Evolutionary conservation across 2,888 invertebrate species (phyloP).

Genomic region (Napeogenes inachia): DNA sequence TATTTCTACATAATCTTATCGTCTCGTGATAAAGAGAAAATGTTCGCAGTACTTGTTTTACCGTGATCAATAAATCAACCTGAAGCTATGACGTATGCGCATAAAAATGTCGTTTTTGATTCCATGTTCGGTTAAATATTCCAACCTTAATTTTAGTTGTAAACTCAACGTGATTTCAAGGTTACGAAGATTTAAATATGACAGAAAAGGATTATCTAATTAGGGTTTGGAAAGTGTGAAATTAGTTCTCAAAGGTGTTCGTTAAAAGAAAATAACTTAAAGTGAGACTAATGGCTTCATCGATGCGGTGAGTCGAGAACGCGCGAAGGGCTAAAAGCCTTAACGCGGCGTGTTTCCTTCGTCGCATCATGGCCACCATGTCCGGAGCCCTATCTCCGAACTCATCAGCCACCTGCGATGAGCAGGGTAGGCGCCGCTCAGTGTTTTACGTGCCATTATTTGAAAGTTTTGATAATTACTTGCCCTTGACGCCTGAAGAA

Average conservation of each 20-base stretch:
- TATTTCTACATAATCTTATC: constrained; percentile 62
- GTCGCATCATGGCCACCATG: constrained; percentile 48
- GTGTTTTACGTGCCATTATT: constrained; percentile 86
- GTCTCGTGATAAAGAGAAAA: constrained; percentile 59
- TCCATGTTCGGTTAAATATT: constrained; percentile 37
- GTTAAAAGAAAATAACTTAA: constrained; percentile 44
- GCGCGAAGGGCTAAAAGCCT: constrained; percentile 46
- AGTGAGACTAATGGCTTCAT: constrained; percentile 61
- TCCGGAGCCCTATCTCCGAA: constrained; percentile 59
- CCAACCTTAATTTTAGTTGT: constrained; percentile 39
- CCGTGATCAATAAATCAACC: constrained; percentile 49
- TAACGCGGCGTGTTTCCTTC: constrained; percentile 66
- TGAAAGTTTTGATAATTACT: constrained; percentile 77
- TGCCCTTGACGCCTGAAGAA: constrained; percentile 72
- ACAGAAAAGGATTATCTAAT: constrained; percentile 40
- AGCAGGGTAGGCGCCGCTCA: constrained; percentile 80
- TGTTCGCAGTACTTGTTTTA: constrained; percentile 41
- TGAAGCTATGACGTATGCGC: constrained; percentile 21
- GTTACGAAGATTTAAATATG: constrained; percentile 24
- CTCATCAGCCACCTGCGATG: constrained; percentile 62
- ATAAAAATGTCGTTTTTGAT: constrained; percentile 15
- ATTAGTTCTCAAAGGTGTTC: constrained; percentile 48
- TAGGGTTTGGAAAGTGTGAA: constrained; percentile 50
- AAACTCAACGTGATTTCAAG: constrained; percentile 13
- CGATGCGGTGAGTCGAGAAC: constrained; percentile 52